Base-by-base conservation (phyloP, 2,797 vertebrate species). In the Lepus oiostolus region DNA sequence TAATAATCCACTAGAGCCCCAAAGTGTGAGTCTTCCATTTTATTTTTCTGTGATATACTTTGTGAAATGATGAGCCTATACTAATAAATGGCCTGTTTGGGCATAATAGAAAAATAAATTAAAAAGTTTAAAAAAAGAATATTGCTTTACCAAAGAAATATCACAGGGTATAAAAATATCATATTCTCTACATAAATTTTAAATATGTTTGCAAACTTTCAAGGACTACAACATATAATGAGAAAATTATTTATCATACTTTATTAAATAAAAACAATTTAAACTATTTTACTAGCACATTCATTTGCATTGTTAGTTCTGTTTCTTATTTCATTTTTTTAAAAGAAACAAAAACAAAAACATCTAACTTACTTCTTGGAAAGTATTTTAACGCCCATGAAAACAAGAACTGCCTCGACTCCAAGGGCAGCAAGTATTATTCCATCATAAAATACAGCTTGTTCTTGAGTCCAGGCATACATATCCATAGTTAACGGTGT, bases 401-500 rank as follows among this genome's bases (percentile, higher is more conserved):
- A 99, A 95, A 99, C 98, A 91, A 98, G 13, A 94, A 99, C 98
- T 1, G 99, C 99, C 95, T 99, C 98, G 54, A 99, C 98, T n/a
- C 99, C 99, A 89, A 99, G 98, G 82, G 98, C 98, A 47, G 99
- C 99, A 84, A 99, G 98, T 84, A 99, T 99, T 96, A 99, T 97
- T 91, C 99, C 99, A 17, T 99, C 99, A 97, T 99, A 99, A 24
- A 99, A 98, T 50, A 99, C 99, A 0, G 99, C 99, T 95, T 99
- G 98, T 91, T 98, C 98, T 92, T 99, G 98, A 10, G 99, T 99
- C 99, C 99, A 99, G 38, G 99, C 98, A 76, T 99, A 99, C 99
- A 99, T 99, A 97, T 99, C 99, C 99, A 99, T 99, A 0, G 99
- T 99, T 95, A 99, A 50, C 1, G 99, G 99, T 26, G 99, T 99